Conservation (phyloP, 2,113 vertebrate genomes). For the Trematocara macrostoma region DNA sequence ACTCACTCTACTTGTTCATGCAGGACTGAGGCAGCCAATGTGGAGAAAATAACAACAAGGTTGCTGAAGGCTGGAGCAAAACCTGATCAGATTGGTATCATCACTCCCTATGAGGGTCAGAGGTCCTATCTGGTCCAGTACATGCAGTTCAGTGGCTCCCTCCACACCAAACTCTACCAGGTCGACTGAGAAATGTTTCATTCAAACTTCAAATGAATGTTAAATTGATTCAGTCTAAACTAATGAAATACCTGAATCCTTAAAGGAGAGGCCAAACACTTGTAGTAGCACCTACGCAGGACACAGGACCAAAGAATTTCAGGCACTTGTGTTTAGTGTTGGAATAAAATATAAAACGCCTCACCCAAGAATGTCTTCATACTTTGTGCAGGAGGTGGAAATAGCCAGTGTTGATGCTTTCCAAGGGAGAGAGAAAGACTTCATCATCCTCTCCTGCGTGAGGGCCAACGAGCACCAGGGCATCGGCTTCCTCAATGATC, state of each 20-base stretch:
- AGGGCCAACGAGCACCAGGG: conserved; percentile 97
- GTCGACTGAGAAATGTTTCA: conserved; percentile 55
- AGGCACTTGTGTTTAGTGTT: background rate
- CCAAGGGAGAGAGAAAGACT: conserved; percentile 97
- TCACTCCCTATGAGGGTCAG: conserved; percentile 95
- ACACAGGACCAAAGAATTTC: background rate
- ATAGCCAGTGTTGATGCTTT: conserved; percentile 98
- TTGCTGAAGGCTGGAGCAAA: conserved; percentile 95
- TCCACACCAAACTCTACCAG: conserved; percentile 99
- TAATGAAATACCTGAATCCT: background rate
- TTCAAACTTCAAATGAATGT: background rate
- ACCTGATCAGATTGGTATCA: conserved; percentile 97
- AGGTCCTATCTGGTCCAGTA: conserved; percentile 98
- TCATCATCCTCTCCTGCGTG: conserved; percentile 97
- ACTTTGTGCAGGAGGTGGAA: conserved; percentile 85
- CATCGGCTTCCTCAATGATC: conserved; percentile 96
- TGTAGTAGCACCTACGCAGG: background rate
- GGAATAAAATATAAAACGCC: background rate
- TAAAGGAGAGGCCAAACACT: background rate
- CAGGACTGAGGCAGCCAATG: conserved; percentile 95
- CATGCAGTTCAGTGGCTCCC: conserved; percentile 98
- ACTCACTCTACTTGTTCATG: background rate
- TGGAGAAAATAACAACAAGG: conserved; percentile 98
- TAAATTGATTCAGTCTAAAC: background rate
- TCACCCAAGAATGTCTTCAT: background rate